Percentiles rank a stretch among this genome's conserved stretches.
Conservation (phyloP, 2,888 invertebrate species). For the Diaperis boleti region DNA sequence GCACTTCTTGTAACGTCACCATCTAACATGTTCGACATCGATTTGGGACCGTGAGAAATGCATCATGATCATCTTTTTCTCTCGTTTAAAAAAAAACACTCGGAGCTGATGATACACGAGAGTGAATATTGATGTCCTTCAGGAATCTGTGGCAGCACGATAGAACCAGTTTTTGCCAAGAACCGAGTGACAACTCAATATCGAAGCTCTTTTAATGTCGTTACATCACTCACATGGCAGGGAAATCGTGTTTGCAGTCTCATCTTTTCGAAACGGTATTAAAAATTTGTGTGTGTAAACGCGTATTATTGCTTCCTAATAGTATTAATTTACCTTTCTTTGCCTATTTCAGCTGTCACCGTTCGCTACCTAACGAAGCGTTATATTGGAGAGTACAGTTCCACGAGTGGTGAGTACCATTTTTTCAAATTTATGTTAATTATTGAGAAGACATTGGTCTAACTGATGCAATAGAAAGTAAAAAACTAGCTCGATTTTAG, state of each 20-base stretch:
- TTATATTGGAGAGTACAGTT: constrained; percentile 86
- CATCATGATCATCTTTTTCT: constrained; percentile 15
- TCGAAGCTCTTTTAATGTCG: constrained; percentile 30
- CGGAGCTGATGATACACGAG: constrained; percentile 30
- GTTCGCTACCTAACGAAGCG: constrained; percentile 84
- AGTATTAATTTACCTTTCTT: constrained; percentile 37
- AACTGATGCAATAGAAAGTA: too few relatives aligned
- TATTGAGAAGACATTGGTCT: neutral
- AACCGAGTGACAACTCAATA: constrained; percentile 44
- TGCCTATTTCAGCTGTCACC: constrained; percentile 77
- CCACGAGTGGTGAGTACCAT: constrained; percentile 78
- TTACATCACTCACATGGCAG: constrained; percentile 28
- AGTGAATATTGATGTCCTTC: constrained; percentile 39
- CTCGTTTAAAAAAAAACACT: constrained; percentile 10
- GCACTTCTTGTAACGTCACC: constrained; percentile 32
- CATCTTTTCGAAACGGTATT: constrained; percentile 5
- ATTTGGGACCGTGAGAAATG: constrained; percentile 42
- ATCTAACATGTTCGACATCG: constrained; percentile 35
- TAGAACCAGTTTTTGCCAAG: constrained; percentile 42
- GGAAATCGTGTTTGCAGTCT: constrained; percentile 18
- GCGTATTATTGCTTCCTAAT: constrained; percentile 31
- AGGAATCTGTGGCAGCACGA: constrained; percentile 40
- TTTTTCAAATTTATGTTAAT: constrained; percentile 11
- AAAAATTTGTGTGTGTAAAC: constrained; percentile 6
- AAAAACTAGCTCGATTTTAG: too few relatives aligned